Evolutionary conservation across 2,888 invertebrate genomes (phyloP).

Genomic region (Nesidiocoris tenuis): DNA sequence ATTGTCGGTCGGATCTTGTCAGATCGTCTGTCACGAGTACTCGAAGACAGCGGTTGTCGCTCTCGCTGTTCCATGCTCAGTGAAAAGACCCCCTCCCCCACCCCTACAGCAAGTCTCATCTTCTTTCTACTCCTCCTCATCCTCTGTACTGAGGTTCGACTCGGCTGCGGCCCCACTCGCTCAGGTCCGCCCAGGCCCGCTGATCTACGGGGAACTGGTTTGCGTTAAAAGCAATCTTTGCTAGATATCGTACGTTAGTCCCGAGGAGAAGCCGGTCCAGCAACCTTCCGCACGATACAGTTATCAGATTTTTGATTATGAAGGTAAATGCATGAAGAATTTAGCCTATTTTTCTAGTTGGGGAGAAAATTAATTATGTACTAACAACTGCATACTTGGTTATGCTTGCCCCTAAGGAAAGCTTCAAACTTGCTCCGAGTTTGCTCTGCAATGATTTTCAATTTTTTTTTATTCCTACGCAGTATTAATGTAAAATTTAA

Average conservation of each 20-base stretch:
- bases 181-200: background rate
- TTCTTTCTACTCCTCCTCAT: background rate
- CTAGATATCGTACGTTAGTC: slow-evolving; percentile 44
- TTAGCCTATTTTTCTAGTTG: background rate
- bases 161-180: slow-evolving; percentile 7
- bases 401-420: too few species aligned
- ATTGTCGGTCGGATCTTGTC: too few species aligned
- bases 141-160: background rate
- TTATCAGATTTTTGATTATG: slow-evolving; percentile 11
- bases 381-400: too few species aligned
- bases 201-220: slow-evolving; percentile 35
- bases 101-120: background rate
- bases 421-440: too few species aligned
- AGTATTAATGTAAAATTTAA: too few species aligned
- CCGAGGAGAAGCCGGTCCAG: slow-evolving; percentile 40
- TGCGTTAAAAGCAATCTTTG: slow-evolving; percentile 44
- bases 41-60: background rate
- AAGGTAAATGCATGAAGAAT: slow-evolving; percentile 25
- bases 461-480: too few species aligned
- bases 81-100: background rate
- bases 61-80: background rate
- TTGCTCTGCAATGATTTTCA: too few species aligned
- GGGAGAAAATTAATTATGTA: too few species aligned
- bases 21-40: background rate
- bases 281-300: slow-evolving; percentile 24